Evolutionary conservation across 2,797 vertebrate genomes (phyloP).

Genomic region (Champsocephalus esox): DNA sequence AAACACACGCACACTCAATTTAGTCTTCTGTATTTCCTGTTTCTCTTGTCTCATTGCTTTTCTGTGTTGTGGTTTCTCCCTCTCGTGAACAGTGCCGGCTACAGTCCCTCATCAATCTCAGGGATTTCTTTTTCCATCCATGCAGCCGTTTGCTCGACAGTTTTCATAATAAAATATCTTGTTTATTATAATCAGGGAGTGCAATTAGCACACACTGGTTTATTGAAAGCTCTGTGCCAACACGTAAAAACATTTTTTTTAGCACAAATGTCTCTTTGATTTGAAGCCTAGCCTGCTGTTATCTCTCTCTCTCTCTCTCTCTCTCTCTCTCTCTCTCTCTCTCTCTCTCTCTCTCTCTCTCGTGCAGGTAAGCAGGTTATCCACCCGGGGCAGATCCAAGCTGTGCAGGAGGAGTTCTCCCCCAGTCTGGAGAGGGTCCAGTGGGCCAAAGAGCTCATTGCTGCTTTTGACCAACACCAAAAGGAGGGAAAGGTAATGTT

Average conservation of each 20-base stretch:
- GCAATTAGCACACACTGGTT: slow-evolving; percentile 21
- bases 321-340: too few relatives aligned
- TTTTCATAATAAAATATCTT: background rate
- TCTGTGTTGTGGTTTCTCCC: slow-evolving; percentile 2
- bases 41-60: background rate
- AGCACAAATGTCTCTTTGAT: background rate
- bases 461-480: slow-evolving; percentile 94
- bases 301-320: background rate
- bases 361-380: slow-evolving; percentile 97
- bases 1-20: slow-evolving; percentile 9
- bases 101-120: background rate
- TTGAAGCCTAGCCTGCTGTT: slow-evolving; percentile 31
- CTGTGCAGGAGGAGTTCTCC: slow-evolving; percentile 96
- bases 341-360: slow-evolving; percentile 34
- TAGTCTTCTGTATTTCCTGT: slow-evolving; percentile 15
- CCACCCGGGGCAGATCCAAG: slow-evolving; percentile 94
- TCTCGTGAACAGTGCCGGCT: background rate
- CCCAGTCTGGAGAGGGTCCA: slow-evolving; percentile 91
- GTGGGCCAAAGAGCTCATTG: slow-evolving; percentile 94
- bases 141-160: background rate
- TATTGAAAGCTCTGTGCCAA: slow-evolving; percentile 25
- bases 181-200: background rate
- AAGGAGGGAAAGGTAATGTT: slow-evolving; percentile 93
- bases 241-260: slow-evolving; percentile 4
- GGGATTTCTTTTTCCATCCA: background rate